Base-by-base conservation (phyloP, 2,113 vertebrate genomes). In the Hirundichthys speculiger region DNA sequence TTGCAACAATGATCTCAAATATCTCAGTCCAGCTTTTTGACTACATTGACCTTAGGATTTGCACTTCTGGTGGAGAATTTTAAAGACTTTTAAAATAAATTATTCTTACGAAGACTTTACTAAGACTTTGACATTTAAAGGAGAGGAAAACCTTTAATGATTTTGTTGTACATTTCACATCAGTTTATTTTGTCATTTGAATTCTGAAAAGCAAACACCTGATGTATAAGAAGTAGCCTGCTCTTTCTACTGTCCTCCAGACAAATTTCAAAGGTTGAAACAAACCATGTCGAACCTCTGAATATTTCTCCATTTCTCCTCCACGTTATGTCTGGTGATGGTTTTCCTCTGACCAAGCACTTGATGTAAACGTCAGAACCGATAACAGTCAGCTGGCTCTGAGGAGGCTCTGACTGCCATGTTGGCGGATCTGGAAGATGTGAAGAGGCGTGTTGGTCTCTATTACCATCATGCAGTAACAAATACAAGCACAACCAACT, bases 341-440 rank as follows among this genome's bases (percentile, higher is more conserved):
- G 97, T 18, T 90, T 93, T 25, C 97, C 97, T 1, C 88, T 88
- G 3, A 95, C 94, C 24, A 93, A 88, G 4, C 98, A 99, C 60
- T 94, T 86, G 77, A 98, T 86, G 69, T 93, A 79, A 22, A 95
- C 91, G 6, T 92, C 94, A 24, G 89, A 83, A 2, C 94, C 94
- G 0, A 92, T 85, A 51, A 91, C 92, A 22, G 87, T 93, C 50
- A 98, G 91, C 0, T 90, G 93, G 38, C 91, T 91, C 73, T 91
- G 77, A 50, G 88, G 82, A 1, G 95, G 95, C 73, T 90, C 92
- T 69, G 90, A 88, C 49, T 88, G 83, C 98, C 98, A 99, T 50
- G 50, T 90, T 4, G 96, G 97, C 15, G 94, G 94, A 73, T 97
- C 98, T 99, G 84, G 57, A 62, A 77, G 55, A 80, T 24, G 59